Percentiles rank a stretch among this genome's conserved stretches.
phyloP scores from a whole-genome alignment of 2,797 vertebrate species.

The Miichthys miiuy region DNA sequence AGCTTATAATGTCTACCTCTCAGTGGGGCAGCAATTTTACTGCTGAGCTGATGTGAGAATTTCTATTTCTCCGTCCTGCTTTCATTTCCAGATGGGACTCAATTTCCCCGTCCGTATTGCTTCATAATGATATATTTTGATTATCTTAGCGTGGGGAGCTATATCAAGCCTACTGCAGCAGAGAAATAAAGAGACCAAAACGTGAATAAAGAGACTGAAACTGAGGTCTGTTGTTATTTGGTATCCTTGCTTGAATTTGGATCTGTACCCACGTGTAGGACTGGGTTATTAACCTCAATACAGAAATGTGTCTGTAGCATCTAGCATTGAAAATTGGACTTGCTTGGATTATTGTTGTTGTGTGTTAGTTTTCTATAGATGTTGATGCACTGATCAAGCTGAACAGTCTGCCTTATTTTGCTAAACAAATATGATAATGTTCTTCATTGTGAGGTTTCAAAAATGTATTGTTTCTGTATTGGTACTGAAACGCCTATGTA shows the following conservation, averaged over 20 bases:
- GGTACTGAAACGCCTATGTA: not conserved
- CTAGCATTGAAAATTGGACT: not conserved
- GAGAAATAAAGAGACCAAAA: conserved; percentile 34
- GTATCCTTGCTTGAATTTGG: conserved; percentile 12
- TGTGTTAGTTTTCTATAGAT: not conserved
- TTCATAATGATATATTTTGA: conserved; percentile 67
- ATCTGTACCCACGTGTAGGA: not conserved
- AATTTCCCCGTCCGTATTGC: conserved; percentile 52
- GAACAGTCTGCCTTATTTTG: not conserved
- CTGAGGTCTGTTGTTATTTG: conserved; percentile 24
- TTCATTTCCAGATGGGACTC: conserved; percentile 63
- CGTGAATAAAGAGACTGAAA: conserved; percentile 47
- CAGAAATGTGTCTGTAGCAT: not conserved
- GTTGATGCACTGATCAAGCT: not conserved
- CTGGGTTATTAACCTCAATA: not conserved
- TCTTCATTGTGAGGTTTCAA: not conserved
- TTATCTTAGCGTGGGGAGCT: conserved; percentile 55
- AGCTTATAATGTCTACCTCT: conserved; percentile 51
- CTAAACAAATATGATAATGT: not conserved
- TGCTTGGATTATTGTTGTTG: too few species aligned
- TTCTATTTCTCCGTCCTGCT: conserved; percentile 62
- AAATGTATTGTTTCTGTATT: not conserved
- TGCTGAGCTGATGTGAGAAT: conserved; percentile 61
- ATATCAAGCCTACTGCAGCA: conserved; percentile 45
- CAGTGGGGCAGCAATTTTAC: conserved; percentile 58